phyloP scores from a whole-genome alignment of 2,888 invertebrate genomes.

The Phyto melanocephala region DNA sequence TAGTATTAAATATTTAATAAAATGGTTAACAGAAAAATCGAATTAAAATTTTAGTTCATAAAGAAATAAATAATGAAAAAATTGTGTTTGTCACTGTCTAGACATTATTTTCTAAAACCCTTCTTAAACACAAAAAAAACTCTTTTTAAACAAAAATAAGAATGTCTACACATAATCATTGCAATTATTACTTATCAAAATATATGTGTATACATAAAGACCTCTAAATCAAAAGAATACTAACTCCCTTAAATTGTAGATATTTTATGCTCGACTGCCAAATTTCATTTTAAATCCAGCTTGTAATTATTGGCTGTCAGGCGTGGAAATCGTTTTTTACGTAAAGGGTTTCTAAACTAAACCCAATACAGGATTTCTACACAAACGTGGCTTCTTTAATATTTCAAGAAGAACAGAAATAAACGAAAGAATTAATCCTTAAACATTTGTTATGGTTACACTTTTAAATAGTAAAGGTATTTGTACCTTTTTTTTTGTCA shows the following conservation, averaged over 20 bases:
- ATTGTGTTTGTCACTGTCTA: constrained; percentile 15
- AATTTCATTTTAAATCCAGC: background rate
- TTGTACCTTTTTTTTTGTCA: background rate
- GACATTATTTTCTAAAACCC: constrained; percentile 5
- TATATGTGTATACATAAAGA: too few relatives aligned
- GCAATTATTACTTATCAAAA: constrained; percentile 53
- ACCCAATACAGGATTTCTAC: background rate
- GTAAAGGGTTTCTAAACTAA: constrained; percentile 24
- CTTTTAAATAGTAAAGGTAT: constrained; percentile 20
- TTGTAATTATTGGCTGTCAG: constrained; percentile 10
- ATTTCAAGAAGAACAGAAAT: background rate
- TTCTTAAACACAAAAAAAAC: too few relatives aligned
- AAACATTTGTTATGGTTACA: constrained; percentile 55
- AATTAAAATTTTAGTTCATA: too few relatives aligned
- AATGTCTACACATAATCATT: constrained; percentile 4
- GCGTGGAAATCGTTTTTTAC: background rate
- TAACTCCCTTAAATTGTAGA: background rate
- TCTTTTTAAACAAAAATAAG: background rate
- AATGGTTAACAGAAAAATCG: too few relatives aligned
- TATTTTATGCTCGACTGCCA: constrained; percentile 5
- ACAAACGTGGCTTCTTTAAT: background rate
- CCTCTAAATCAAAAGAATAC: background rate
- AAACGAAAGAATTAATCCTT: background rate
- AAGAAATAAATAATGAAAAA: too few relatives aligned
- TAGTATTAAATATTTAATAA: too few relatives aligned